phyloP scores from a whole-genome alignment of 2,888 invertebrate genomes.

The Papilio elwesi region DNA sequence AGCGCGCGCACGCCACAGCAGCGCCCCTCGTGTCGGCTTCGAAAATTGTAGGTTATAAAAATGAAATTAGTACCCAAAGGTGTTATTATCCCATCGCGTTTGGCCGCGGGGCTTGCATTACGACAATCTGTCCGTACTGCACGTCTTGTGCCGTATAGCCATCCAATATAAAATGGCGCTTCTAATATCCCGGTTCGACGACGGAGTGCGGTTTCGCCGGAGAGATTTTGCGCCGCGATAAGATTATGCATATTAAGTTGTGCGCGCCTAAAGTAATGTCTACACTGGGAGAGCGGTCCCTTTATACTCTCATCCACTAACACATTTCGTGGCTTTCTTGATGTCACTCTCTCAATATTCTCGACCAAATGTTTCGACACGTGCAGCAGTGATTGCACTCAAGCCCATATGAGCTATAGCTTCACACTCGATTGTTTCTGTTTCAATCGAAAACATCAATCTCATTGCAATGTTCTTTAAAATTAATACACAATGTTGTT shows the following conservation, averaged over 20 bases:
- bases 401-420: slow-evolving; percentile 23
- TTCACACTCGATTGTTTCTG: slow-evolving; percentile 54
- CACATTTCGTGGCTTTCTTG: slow-evolving; percentile 65
- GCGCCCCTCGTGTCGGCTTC: slow-evolving; percentile 84
- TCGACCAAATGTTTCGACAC: neutral
- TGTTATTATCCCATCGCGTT: slow-evolving; percentile 85
- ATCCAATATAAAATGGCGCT: slow-evolving; percentile 85
- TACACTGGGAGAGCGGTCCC: slow-evolving; percentile 77
- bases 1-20: slow-evolving; percentile 81
- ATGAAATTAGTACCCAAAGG: slow-evolving; percentile 84
- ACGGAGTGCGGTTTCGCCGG: slow-evolving; percentile 75
- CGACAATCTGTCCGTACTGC: slow-evolving; percentile 85
- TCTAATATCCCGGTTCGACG: slow-evolving; percentile 83
- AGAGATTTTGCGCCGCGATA: slow-evolving; percentile 81
- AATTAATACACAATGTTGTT: slow-evolving; percentile 70
- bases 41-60: slow-evolving; percentile 85
- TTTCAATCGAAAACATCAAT: slow-evolving; percentile 66
- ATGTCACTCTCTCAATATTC: slow-evolving; percentile 1
- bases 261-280: slow-evolving; percentile 80
- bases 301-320: slow-evolving; percentile 66
- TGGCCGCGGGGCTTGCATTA: slow-evolving; percentile 83
- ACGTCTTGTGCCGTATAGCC: slow-evolving; percentile 82
- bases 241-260: slow-evolving; percentile 85
- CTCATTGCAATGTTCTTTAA: slow-evolving; percentile 66
- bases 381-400: neutral